phyloP scores from a whole-genome alignment of 2,113 vertebrate species.

The Esox niger region DNA sequence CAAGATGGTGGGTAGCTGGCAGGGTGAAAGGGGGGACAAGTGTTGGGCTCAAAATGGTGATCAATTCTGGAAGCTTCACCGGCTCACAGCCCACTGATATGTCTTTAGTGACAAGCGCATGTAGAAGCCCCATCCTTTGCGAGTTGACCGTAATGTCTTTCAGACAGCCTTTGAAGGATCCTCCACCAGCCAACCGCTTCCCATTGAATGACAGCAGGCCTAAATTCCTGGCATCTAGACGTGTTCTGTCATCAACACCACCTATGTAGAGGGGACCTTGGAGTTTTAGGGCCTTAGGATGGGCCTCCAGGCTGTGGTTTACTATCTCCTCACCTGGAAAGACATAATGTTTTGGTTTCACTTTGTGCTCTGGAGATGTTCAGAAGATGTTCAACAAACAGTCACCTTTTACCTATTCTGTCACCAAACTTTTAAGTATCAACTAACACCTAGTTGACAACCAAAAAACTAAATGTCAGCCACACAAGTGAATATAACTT shows the following conservation, averaged over 20 bases:
- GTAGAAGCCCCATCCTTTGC: constrained; percentile 73
- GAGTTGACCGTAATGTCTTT: constrained; percentile 72
- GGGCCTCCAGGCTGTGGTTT: constrained; percentile 56
- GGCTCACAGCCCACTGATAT: constrained; percentile 78
- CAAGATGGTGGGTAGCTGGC: constrained; percentile 20
- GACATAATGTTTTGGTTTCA: too few relatives aligned
- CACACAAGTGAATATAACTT: too few relatives aligned
- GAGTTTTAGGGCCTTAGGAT: constrained; percentile 61
- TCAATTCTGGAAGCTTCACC: constrained; percentile 16
- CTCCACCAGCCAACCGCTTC: constrained; percentile 58
- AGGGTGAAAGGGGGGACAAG: constrained; percentile 20
- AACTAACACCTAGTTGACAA: too few relatives aligned
- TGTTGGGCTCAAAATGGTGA: constrained; percentile 4
- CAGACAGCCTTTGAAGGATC: constrained; percentile 87
- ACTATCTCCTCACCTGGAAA: constrained; percentile 62
- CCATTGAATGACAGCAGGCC: constrained; percentile 62
- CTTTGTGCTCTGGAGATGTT: too few relatives aligned
- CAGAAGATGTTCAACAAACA: too few relatives aligned
- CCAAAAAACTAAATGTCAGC: too few relatives aligned
- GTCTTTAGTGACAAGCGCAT: constrained; percentile 79
- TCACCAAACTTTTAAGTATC: too few relatives aligned
- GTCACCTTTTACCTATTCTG: too few relatives aligned
- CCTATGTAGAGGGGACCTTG: constrained; percentile 77
- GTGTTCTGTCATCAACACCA: constrained; percentile 67
- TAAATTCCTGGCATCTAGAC: constrained; percentile 58